Base-by-base conservation (phyloP, 2,113 vertebrate species). In the Equus przewalskii region DNA sequence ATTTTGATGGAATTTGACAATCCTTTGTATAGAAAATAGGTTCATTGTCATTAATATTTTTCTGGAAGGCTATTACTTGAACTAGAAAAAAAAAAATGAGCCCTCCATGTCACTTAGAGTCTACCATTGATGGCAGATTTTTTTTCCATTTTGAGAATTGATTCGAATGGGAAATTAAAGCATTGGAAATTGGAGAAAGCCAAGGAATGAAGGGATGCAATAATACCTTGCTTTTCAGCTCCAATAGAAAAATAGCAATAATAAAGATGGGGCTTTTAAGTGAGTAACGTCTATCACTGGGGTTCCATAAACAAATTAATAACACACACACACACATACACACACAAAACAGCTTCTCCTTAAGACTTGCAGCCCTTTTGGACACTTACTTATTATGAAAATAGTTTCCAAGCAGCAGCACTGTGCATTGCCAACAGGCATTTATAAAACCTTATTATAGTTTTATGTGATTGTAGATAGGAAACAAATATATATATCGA, bases 401-500 rank as follows among this genome's bases (percentile, higher is more conserved):
- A 76, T 92, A n/a, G 30, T 60, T 81, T 96, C 91, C 58, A 90
- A 60, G 81, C 16, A 95, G 51, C 87, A 91, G 58, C 18, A 49
- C 15, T 72, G 9, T 73, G 56, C 86, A 11, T 88, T 69, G 21
- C n/a, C 67, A 89, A 65, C 46, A 92, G 73, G 54, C 81, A 69
- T 82, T 91, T 95, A 81, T 79, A 94, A 97, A 88, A 75, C n/a
- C 79, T 97, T 64, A 69, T 86, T 97, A 75, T 13, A 67, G 67
- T 78, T 94, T 60, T 70, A 75, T 86, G n/a, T 87, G 28, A 65
- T 75, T 96, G 3, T 76, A 83, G 51, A n/a, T 83, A 69, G 82
- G 65, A 76, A 94, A 89, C 36, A 41, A 41, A 41, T 41, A 41
- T 41, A 41, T 41, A 41, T 41, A 41, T 41, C 36, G 36, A 41